These are phyloP conservation scores for Acleris laterana DNA, from an alignment of 2,888 invertebrate species.

Conservation along the genomic window DNA sequence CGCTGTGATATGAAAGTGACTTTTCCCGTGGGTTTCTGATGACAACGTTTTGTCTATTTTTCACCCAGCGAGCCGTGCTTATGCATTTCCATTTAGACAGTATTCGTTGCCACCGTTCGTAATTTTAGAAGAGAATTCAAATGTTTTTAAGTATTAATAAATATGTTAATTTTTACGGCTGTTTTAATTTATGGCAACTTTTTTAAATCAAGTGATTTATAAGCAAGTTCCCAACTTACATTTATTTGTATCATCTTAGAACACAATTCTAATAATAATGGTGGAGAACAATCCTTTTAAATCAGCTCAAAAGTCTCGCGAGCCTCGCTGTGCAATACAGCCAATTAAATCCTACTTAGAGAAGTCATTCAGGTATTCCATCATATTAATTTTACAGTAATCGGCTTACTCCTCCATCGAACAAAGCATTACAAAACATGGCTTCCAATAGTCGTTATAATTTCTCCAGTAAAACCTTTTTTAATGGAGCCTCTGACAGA, in stretches of 20 bases:
- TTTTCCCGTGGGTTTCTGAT: conserved; percentile 24
- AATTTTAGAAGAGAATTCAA: conserved; percentile 23
- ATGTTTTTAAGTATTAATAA: conserved; percentile 19
- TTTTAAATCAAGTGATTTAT: no score
- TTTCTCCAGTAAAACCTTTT: conserved; percentile 25
- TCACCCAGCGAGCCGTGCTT: conserved; percentile 25
- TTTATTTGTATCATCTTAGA: no score
- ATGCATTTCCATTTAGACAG: conserved; percentile 34
- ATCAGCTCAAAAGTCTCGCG: conserved; percentile 29
- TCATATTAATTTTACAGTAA: conserved; percentile 49
- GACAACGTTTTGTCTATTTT: conserved; percentile 21
- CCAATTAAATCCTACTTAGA: conserved; percentile 20
- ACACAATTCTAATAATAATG: no score
- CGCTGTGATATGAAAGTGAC: conserved; percentile 9
- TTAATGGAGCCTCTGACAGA: conserved; percentile 40
- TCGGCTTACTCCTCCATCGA: conserved; percentile 28
- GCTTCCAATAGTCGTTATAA: conserved; percentile 18
- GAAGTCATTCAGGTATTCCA: conserved; percentile 43
- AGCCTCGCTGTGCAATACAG: conserved; percentile 26
- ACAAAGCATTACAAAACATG: conserved; percentile 19
- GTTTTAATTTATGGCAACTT: not conserved
- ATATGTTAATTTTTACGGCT: conserved; percentile 5
- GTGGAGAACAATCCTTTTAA: not conserved
- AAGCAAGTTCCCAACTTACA: no score
- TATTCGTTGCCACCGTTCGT: conserved; percentile 24